Evolutionary conservation across 2,797 vertebrate species (phyloP), one percentile per base, ranked within the genome.

Genomic region (Aphelocoma californica): DNA sequence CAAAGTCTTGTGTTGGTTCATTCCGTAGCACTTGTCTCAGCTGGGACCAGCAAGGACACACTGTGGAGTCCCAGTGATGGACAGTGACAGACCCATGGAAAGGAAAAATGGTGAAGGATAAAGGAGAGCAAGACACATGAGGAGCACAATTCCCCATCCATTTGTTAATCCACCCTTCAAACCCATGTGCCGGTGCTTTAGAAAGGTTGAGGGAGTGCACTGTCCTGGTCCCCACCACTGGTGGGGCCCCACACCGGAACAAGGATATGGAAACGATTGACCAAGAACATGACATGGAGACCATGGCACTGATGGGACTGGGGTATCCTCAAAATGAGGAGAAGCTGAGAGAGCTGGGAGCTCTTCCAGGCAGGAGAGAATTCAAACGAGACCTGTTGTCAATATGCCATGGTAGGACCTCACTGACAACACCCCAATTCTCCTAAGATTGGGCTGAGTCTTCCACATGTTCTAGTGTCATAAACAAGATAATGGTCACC

Each of bases 211-310:
- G 7, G 45, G 7, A 51, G 16, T 10, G 6, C 13, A 31, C 13
- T 42, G 10, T 25, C 13, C 45, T 42, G 16, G 8, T 34, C 4
- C 29, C 3, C 16, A 42, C 5, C 19, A 24, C 20, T 60, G 20
- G 31, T 2, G 6, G 31, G 20, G 8, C 14, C 10, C 50, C 15
- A 17, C 16, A 51, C 16, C 29, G 10, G 54, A 42, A 60, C 12
- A 69, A 25, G 4, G 16, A n/a, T 1, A 3, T 28, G 24, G 53
- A 48, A 6, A 10, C 13, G 25, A 8, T 19, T 29, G 45, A 69
- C 31, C 5, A 2, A 24, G 19, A 67, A 8, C 1, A 2, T 1
- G 5, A 4, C 29, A 80, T 15, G 14, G 18, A n/a, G 11, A 51
- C 11, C 18, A 28, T 23, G 36, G n/a, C 9, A 23, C 2, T 24